Conservation (phyloP, 2,113 vertebrate genomes). For the Sigmodon hispidus region DNA sequence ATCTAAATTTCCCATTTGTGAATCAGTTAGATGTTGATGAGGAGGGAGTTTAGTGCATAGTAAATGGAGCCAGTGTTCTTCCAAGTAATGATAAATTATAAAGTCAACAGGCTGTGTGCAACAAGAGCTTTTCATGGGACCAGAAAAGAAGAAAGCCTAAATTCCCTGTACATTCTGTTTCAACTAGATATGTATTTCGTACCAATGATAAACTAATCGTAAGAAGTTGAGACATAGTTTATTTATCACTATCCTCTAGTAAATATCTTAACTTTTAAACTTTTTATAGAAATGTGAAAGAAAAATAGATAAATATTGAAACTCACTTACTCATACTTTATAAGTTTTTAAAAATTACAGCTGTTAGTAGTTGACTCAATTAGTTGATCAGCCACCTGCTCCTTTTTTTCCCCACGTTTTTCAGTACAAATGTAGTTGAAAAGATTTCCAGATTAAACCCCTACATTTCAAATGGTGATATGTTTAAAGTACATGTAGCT, state of each 20-base stretch:
- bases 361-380: not conserved
- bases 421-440: not conserved
- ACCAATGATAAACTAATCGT: not conserved
- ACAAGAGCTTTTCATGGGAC: not conserved
- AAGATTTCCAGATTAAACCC: not conserved
- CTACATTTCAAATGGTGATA: not conserved
- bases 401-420: slow-evolving; percentile 16
- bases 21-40: not conserved
- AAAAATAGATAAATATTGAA: not conserved
- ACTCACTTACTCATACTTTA: not conserved
- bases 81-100: not conserved
- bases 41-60: not conserved
- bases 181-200: not conserved
- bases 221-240: not conserved
- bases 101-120: not conserved
- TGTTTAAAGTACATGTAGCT: not conserved
- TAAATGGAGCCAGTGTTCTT: not conserved
- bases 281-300: not conserved
- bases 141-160: not conserved
- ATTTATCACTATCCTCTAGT: not conserved
- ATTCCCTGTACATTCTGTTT: not conserved
- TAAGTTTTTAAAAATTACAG: not conserved
- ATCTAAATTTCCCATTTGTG: not conserved
- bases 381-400: not conserved
- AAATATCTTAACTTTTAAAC: not conserved